These are phyloP conservation scores for Rosalia funebris DNA, from an alignment of 2,888 invertebrate genomes.

Conservation along the genomic window DNA sequence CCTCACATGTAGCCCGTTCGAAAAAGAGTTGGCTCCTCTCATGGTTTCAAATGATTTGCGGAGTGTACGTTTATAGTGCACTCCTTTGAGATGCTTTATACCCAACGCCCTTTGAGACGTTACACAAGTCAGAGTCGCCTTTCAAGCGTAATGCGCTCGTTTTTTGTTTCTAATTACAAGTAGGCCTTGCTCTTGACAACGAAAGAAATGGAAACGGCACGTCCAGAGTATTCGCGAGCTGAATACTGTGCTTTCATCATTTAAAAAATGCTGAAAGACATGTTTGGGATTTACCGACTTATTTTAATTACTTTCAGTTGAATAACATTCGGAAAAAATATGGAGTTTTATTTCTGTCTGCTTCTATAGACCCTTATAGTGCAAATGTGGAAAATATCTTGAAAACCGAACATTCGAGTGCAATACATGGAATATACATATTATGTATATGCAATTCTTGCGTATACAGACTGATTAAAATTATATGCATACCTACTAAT, in stretches of 20 bases:
- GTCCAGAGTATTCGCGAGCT: slow-evolving; percentile 10
- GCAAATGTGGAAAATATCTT: no score
- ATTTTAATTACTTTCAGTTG: not conserved
- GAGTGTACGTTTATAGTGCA: slow-evolving; percentile 12
- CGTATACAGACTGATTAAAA: no score
- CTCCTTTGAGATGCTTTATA: slow-evolving; percentile 14
- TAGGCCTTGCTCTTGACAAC: slow-evolving; percentile 17
- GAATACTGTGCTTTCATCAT: slow-evolving; percentile 11
- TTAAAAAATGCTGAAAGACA: slow-evolving; percentile 6
- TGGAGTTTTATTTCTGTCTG: not conserved
- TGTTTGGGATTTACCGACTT: not conserved
- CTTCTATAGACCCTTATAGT: no score
- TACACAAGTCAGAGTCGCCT: slow-evolving; percentile 18
- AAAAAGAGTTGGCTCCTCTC: slow-evolving; percentile 9
- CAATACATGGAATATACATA: no score
- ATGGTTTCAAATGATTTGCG: slow-evolving; percentile 6
- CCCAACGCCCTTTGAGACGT: slow-evolving; percentile 10
- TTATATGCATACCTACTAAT: no score
- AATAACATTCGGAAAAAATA: no score
- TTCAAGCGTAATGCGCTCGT: slow-evolving; percentile 17
- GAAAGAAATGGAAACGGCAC: slow-evolving; percentile 16
- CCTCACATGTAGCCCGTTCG: not conserved
- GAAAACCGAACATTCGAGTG: no score
- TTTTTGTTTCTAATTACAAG: slow-evolving; percentile 23
- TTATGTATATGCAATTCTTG: no score